Conservation (phyloP, 2,888 invertebrate genomes). For the Heliconius sara region DNA sequence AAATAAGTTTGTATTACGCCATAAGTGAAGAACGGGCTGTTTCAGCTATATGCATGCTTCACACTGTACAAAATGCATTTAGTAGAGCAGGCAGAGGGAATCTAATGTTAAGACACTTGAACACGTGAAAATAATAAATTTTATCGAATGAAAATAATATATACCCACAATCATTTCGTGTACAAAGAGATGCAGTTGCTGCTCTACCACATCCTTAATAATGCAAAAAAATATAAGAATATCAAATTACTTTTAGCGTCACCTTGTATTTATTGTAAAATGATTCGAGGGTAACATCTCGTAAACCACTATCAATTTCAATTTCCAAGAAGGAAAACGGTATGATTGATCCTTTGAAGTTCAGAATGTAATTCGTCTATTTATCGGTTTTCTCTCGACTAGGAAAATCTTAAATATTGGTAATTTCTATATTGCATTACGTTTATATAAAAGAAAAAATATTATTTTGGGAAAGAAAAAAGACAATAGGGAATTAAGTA, state of each 20-base stretch:
- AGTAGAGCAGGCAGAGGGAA: no score
- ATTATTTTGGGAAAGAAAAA: neutral
- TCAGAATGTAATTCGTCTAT: conserved; percentile 22
- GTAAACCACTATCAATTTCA: conserved; percentile 29
- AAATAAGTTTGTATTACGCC: neutral
- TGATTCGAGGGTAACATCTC: conserved; percentile 26
- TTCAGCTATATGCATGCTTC: neutral
- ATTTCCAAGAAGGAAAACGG: conserved; percentile 31
- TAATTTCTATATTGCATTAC: neutral
- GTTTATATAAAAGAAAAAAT: neutral
- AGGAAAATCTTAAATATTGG: neutral
- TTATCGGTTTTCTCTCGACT: conserved; percentile 5
- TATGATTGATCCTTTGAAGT: conserved; percentile 30
- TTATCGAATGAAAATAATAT: neutral
- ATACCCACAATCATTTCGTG: neutral
- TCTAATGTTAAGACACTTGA: no score
- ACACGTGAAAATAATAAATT: no score
- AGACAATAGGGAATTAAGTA: no score
- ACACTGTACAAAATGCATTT: no score
- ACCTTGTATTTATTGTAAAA: conserved; percentile 16
- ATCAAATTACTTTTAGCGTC: neutral
- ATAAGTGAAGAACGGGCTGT: neutral
- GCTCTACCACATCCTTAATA: neutral
- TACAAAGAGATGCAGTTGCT: neutral
- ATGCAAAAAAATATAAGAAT: neutral